Evolutionary conservation across 2,113 vertebrate genomes (phyloP), one percentile per base, ranked within the genome.

Genomic region (Laticauda colubrina): DNA sequence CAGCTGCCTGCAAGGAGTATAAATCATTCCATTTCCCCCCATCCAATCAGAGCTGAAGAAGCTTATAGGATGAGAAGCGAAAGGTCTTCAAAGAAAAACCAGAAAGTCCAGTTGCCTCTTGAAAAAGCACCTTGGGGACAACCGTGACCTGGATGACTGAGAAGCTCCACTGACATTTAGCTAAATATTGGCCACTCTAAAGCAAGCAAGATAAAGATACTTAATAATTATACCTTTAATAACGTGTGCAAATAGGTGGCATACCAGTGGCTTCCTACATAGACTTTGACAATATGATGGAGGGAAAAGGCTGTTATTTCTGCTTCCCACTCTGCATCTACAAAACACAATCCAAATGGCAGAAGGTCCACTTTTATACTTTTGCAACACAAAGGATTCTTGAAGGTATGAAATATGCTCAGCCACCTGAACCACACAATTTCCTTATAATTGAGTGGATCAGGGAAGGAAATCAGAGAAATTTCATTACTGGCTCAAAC

Each of bases 231-330:
- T 97, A 98, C 97, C 97, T 97, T 98, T 92, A 97, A 88, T 85
- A 98, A 95, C 5, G 97, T 97, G 95, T 97, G 96, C 45, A 97
- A 93, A 56, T 95, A 97, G n/a, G 98, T 97, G 90, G 98, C 96
- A 43, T 97, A 98, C 97, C 97, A 97, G 64, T 97, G 96, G 89
- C 96, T 98, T 94, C 97, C 97, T 64, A 97, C 96, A 91, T 98
- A 98, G 94, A 98, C 96, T 92, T 97, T 97, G 95, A 98, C 91
- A 90, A 97, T 97, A 94, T 97, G 97, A 91, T 96, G 96, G 2
- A 96, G 92, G 20, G 97, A 96, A 87, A 97, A 96, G 14, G 93
- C 92, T 11, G 95, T 94, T 59, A 98, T 92, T 48, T 96, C 97
- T 91, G 97, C 96, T 14, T 57, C 94, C 97, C 97, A 97, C 15